Evolutionary conservation across 2,113 vertebrate genomes (phyloP).

Genomic region (Grammomys surdaster): DNA sequence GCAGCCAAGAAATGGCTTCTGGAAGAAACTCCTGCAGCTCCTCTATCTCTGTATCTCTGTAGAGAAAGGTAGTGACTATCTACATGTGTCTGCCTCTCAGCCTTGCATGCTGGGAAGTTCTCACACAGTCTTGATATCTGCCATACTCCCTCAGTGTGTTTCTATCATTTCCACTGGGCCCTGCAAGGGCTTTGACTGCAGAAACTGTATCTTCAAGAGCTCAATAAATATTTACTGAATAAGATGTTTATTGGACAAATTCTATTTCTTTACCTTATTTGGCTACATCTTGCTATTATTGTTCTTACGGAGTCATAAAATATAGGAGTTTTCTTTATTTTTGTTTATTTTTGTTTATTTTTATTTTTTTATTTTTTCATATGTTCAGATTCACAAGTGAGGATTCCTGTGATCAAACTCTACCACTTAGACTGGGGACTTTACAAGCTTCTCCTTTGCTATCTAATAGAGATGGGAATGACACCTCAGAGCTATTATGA

Average conservation of each 20-base stretch:
- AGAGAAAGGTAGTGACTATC: neutral
- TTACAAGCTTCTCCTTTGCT: neutral
- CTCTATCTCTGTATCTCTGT: too few relatives aligned
- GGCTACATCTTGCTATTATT: constrained; percentile 16
- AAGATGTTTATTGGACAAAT: constrained; percentile 71
- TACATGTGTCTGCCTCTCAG: neutral
- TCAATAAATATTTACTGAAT: constrained; percentile 69
- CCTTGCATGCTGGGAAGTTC: neutral
- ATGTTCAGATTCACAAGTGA: constrained; percentile 1
- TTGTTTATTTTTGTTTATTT: too few relatives aligned
- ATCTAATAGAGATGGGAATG: neutral
- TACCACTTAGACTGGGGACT: neutral
- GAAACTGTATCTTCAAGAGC: neutral
- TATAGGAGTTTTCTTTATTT: neutral
- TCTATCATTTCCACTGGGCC: neutral
- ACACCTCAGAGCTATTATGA: neutral
- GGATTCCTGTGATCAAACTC: neutral
- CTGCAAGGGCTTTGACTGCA: neutral
- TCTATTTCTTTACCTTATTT: constrained; percentile 53
- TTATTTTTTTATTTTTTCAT: neutral
- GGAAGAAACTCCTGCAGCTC: neutral
- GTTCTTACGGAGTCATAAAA: neutral
- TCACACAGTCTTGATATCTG: neutral
- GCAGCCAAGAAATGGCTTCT: neutral
- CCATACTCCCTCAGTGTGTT: neutral